Evolutionary conservation across 2,888 invertebrate genomes (phyloP), one percentile per base, ranked within the genome.

Genomic region (Polyommatus iphigenia): DNA sequence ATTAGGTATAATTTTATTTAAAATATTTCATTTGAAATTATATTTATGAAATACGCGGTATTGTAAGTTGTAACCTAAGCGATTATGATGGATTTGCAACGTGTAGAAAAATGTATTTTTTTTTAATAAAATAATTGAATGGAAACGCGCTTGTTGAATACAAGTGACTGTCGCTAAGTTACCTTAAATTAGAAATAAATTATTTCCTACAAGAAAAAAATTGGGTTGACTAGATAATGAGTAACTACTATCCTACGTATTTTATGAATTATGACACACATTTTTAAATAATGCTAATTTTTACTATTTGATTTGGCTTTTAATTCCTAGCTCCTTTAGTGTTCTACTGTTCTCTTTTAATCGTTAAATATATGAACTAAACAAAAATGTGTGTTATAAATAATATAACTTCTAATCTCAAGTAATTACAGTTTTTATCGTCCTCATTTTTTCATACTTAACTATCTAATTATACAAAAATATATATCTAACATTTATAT

Each of bases 401-500:
- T 20, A 24, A 8, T 6, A 36, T 36, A 62, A 13, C 1, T 20
- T 62, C 62, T 62, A 10, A 24, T 62, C 62, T 62, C 24, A 62
- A 62, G 62, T 50, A 41, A 41, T 41, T 59, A 59, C 59, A 59
- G 20, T 20, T 20, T 59, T 59, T 20, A 20, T 62, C 62, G 62
- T 24, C 62, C 24, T 62, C 4, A 41, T 41, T 41, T 41, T 36
- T 72, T 72, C 41, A n/a, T 41, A 41, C n/a, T 41, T 72, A n/a
- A n/a, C n/a, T n/a, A n/a, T 72, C 41, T 72, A 41, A 20, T 72
- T n/a, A 72, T 72, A 72, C 41, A 72, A 72, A 72, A 72, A 72
- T 72, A 72, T 72, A 54, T 72, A 72, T 72, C 10, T 72, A 36
- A 72, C 71, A 71, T 41, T 72, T 72, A 41, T 13, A 72, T 41